phyloP scores from a whole-genome alignment of 2,888 invertebrate genomes.

The Nysson spinosus region DNA sequence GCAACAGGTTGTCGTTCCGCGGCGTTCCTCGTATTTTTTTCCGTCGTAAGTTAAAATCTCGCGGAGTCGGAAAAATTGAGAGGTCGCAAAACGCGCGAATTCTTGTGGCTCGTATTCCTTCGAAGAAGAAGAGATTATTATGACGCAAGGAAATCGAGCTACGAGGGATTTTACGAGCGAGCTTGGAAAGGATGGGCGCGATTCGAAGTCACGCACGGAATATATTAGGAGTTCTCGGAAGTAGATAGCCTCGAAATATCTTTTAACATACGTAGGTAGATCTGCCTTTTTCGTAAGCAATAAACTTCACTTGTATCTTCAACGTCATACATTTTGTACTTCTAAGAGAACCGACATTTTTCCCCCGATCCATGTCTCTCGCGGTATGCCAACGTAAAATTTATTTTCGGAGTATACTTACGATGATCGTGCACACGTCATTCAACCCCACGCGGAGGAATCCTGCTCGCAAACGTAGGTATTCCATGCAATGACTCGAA shows the following conservation, averaged over 20 bases:
- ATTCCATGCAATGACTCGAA: constrained; percentile 57
- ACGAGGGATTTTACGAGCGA: too few species aligned
- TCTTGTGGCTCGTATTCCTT: neutral
- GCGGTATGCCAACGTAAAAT: constrained; percentile 16
- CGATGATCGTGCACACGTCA: constrained; percentile 52
- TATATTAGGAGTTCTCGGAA: constrained; percentile 43
- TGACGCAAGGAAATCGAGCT: constrained; percentile 2
- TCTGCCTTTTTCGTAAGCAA: neutral
- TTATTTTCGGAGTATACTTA: constrained; percentile 44
- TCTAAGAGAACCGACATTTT: too few species aligned
- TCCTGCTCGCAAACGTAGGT: constrained; percentile 35
- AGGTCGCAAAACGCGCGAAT: constrained; percentile 2
- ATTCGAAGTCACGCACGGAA: constrained; percentile 33
- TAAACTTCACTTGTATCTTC: too few species aligned
- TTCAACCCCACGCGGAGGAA: constrained; percentile 33
- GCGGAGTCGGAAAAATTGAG: neutral
- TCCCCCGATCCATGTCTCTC: neutral
- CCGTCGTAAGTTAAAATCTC: constrained; percentile 22
- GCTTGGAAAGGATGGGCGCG: constrained; percentile 26
- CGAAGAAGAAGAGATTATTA: constrained; percentile 9
- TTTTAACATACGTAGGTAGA: constrained; percentile 19
- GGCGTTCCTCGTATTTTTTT: constrained; percentile 23
- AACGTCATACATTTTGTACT: too few species aligned
- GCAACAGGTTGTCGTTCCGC: constrained; percentile 53
- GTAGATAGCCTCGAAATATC: constrained; percentile 29